Evolutionary conservation across 1,140 invertebrate genomes (phyloP), one percentile per base, ranked within the genome.

Genomic region (Scaptodrosophila lebanonensis): DNA sequence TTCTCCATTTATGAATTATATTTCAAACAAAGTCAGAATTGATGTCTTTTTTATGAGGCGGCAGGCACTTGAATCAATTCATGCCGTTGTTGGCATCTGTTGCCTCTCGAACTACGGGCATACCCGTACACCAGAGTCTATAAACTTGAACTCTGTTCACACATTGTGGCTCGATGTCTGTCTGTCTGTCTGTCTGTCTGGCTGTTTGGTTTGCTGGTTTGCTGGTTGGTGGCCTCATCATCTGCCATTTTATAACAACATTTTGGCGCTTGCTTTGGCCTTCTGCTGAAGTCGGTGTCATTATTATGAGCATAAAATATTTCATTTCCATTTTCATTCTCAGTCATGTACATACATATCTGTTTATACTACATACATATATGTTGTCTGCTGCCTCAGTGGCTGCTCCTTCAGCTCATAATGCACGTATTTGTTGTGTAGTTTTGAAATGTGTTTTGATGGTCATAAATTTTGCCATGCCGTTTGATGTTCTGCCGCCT

Each of bases 221-320:
- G 45, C 61, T 65, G 64, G 35, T 43, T n/a, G n/a, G n/a, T n/a
- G n/a, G n/a, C 52, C 56, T 61, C 53, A 70, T 70, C 47, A 73
- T 75, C 65, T 64, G 58, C 48, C 53, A 72, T 77, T 77, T 76
- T 72, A 77, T 79, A 77, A 79, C n/a, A n/a, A n/a, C 72, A 73
- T 61, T 79, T 68, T 68, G 59, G 59, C 59, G 59, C 59, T 72
- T 70, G 59, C 48, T 39, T 49, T 59, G 38, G 39, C 35, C 52
- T 65, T 66, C 50, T 47, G 57, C 51, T 47, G 65, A 67, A 65
- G 60, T 63, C 82, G 75, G 73, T 79, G 73, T 79, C 73, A 79
- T 79, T 79, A 79, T 79, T 79, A 79, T 79, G 73, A 69, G 48
- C 75, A 79, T 79, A 79, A 79, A 79, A 82, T 75, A 77, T 73